Evolutionary conservation across 2,888 invertebrate genomes (phyloP).

Genomic region (Protonemura montana): DNA sequence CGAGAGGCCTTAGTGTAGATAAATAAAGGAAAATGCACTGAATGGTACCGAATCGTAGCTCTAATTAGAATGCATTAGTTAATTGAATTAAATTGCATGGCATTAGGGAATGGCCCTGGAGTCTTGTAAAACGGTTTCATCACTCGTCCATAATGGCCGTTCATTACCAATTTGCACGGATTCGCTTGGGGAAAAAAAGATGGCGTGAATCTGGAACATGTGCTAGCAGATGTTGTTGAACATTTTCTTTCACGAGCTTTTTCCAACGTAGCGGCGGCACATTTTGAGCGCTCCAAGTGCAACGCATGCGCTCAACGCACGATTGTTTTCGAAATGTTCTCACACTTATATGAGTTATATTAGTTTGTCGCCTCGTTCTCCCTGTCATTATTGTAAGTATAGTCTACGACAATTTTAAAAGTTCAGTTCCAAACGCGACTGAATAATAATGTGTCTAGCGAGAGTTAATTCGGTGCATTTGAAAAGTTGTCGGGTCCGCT

Average conservation of each 20-base stretch:
- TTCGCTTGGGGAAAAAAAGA: neutral
- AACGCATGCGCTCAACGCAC: neutral
- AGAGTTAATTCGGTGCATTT: neutral
- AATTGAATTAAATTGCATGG: conserved; percentile 1
- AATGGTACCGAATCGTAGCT: neutral
- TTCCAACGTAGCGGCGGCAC: neutral
- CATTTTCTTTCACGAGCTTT: conserved; percentile 2
- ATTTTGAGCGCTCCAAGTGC: neutral
- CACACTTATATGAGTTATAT: neutral
- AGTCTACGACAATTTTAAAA: neutral
- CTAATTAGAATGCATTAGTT: conserved; percentile 12
- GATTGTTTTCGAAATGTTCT: conserved; percentile 5
- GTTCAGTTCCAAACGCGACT: neutral
- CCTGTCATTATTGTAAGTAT: neutral
- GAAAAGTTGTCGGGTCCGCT: neutral
- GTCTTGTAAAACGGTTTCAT: neutral
- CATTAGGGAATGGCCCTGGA: neutral
- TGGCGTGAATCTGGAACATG: neutral
- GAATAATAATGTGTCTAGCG: neutral
- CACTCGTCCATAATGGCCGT: neutral
- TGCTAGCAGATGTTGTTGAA: neutral
- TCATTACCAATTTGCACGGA: neutral
- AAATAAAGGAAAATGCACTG: neutral
- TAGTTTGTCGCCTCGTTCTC: neutral
- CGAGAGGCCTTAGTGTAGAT: neutral